Conservation (phyloP, 2,113 vertebrate species). For the Beaufortia kweichowensis region DNA sequence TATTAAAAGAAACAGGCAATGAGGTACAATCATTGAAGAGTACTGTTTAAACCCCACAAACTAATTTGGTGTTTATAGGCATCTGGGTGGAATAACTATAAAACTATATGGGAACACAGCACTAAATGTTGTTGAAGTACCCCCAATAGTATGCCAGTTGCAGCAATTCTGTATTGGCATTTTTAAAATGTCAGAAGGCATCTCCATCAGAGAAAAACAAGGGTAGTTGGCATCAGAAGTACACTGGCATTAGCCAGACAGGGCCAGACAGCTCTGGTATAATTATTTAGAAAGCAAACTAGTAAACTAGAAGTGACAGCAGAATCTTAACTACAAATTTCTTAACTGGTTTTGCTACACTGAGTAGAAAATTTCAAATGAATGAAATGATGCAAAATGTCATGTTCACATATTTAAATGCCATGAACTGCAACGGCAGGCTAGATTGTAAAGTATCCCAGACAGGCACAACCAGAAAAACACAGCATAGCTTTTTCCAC, state of each 20-base stretch:
- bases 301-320: neutral
- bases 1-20: conserved; percentile 15
- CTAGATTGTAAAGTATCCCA: neutral
- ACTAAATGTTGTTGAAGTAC: neutral
- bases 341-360: neutral
- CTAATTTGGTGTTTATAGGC: conserved; percentile 6
- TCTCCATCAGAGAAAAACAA: neutral
- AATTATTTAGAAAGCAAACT: neutral
- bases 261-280: neutral
- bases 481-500: neutral
- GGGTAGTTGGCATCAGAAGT: neutral
- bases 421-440: too few relatives aligned
- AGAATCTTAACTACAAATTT: neutral
- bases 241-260: neutral
- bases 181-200: neutral
- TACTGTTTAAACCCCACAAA: neutral
- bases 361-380: too few relatives aligned
- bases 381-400: too few relatives aligned
- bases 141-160: neutral
- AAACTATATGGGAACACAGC: neutral
- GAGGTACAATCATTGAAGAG: neutral
- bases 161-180: neutral
- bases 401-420: neutral
- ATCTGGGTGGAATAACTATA: neutral
- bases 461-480: neutral